Conservation (phyloP, 2,797 vertebrate genomes). For the Aphelocoma californica region DNA sequence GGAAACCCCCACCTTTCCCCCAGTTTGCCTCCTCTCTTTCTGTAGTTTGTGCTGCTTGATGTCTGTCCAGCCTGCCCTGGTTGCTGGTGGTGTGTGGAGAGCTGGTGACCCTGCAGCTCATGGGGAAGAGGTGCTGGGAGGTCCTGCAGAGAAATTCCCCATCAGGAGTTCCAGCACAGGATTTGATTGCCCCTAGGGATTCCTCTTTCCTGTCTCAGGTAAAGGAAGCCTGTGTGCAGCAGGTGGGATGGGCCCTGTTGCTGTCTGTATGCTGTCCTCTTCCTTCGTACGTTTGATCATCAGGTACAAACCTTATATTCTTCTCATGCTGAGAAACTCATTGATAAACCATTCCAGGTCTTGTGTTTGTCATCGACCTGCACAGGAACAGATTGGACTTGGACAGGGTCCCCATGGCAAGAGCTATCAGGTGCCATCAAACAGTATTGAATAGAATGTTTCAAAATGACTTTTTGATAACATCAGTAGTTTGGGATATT, state of each 20-base stretch:
- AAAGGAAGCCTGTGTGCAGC: not conserved
- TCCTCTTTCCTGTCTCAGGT: fast-evolving
- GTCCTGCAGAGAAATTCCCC: not conserved
- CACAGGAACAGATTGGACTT: not conserved
- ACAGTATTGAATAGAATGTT: not conserved
- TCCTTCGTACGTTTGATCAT: not conserved
- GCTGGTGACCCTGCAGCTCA: not conserved
- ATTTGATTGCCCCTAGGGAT: not conserved
- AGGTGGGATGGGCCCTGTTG: fast-evolving
- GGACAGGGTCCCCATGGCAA: not conserved
- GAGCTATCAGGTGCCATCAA: not conserved
- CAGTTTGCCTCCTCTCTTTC: not conserved
- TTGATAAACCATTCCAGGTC: not conserved
- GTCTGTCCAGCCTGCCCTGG: not conserved
- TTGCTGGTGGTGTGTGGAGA: not conserved
- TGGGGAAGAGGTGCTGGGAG: not conserved
- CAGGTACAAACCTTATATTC: not conserved
- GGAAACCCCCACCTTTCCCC: not conserved
- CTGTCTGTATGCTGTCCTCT: fast-evolving
- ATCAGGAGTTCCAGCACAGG: not conserved
- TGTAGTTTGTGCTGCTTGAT: too few species aligned
- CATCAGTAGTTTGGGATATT: not conserved
- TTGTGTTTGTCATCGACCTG: not conserved
- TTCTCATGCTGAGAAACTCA: not conserved
- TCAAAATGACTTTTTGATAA: not conserved